Base-by-base conservation (phyloP, 2,113 vertebrate species). In the Corynorhinus townsendii region DNA sequence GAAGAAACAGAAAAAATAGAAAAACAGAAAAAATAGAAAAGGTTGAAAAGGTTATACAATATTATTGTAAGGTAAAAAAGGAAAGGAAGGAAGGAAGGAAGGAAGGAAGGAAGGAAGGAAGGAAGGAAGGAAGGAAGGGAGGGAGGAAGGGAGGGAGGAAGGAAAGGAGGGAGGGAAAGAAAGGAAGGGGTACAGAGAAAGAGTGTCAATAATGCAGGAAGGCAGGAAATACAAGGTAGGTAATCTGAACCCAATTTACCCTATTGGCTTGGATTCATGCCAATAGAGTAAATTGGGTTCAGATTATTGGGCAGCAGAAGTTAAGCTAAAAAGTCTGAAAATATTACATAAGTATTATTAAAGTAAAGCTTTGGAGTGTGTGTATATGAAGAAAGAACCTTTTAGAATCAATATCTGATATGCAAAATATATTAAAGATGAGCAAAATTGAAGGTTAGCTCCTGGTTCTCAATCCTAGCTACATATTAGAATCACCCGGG, bases 381-480 rank as follows among this genome's bases (percentile, higher is more conserved):
- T 92, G 30, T 47, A 14, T 59, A 33, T 28, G 26, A 93, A 90
- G 86, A 84, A 77, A 82, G 45, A 89, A 75, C 26, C 56, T n/a
- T 88, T 95, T 79, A 49, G 62, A 77, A 89, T 71, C 40, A 69
- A 64, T 73, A 82, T 73, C 17, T 90, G 72, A 77, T 33, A 79
- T 56, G 68, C 22, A 84, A 97, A 96, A 86, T 75, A 35, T 93
- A 92, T 95, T 90, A 76, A 87, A 94, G 35, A 92, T 33, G 75
- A 40, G 38, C 26, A 33, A 59, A 89, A 30, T 3, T 38, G 77
- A 87, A 87, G 59, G 40, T 56, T 59, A 88, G 24, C 43, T 15
- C 6, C 52, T 26, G 30, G 38, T 59, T 82, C 54, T 82, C 52
- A 75, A 87, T 28, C 69, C 45, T 28, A 71, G 85, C 59, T 71